These are phyloP conservation scores for Larimichthys polyactis DNA, from an alignment of 2,113 vertebrate species.

Conservation along the genomic window DNA sequence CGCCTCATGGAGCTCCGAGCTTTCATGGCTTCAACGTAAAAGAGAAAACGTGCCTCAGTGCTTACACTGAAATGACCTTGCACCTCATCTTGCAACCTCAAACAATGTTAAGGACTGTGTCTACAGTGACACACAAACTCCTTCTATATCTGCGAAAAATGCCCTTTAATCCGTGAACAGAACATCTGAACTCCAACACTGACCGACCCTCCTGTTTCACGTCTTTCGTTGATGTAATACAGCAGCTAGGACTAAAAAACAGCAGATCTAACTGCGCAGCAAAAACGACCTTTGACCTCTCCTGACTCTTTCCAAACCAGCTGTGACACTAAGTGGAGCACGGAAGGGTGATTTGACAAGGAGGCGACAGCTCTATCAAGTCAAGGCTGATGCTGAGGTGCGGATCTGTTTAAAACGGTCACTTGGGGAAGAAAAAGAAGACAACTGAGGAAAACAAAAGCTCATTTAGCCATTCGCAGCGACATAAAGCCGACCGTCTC, in stretches of 20 bases:
- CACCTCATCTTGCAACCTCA: constrained; percentile 12
- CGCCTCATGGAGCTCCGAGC: neutral
- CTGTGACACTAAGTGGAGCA: constrained; percentile 7
- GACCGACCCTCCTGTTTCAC: neutral
- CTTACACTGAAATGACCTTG: neutral
- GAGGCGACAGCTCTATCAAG: constrained; percentile 27
- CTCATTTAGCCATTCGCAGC: constrained; percentile 37
- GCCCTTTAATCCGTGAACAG: neutral
- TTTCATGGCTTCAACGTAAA: neutral
- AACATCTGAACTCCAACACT: neutral
- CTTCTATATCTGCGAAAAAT: neutral
- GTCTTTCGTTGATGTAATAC: neutral
- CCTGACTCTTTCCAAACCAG: neutral
- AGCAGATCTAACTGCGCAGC: neutral
- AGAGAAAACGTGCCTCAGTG: neutral
- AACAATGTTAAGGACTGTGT: constrained; percentile 14
- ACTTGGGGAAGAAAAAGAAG: neutral
- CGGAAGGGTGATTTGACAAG: constrained; percentile 18
- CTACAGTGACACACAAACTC: neutral
- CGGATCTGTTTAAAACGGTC: constrained; percentile 28
- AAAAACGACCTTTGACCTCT: constrained; percentile 32
- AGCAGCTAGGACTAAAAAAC: neutral
- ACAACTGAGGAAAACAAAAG: neutral
- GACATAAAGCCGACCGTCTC: neutral
- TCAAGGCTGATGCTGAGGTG: neutral